Evolutionary conservation across 2,797 vertebrate species (phyloP).

Genomic region (Scolopax bukidnonensis): DNA sequence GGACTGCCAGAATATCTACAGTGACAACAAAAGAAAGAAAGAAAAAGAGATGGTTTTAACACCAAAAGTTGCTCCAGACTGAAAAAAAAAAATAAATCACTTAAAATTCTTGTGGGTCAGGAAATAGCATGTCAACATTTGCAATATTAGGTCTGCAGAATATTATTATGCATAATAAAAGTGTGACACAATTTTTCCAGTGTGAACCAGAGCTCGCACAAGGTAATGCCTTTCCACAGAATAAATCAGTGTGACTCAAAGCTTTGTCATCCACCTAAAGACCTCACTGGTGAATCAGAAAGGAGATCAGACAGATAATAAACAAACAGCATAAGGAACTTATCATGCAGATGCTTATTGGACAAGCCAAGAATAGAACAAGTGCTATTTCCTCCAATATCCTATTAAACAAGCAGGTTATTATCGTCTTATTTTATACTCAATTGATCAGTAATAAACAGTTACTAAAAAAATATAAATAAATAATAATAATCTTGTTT

Average conservation of each 20-base stretch:
- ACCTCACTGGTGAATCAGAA: conserved; percentile 41
- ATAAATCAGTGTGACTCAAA: conserved; percentile 49
- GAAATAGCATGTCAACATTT: background rate
- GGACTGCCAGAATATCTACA: conserved; percentile 91
- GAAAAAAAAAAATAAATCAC: background rate
- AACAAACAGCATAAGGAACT: conserved; percentile 44
- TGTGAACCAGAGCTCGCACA: conserved; percentile 29
- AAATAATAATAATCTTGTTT: background rate
- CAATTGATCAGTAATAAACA: conserved; percentile 38
- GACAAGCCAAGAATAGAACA: conserved; percentile 66
- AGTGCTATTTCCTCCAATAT: conserved; percentile 56
- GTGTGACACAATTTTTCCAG: background rate
- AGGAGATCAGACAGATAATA: conserved; percentile 50
- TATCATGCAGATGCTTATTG: conserved; percentile 43
- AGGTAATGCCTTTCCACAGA: conserved; percentile 54
- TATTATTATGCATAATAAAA: background rate
- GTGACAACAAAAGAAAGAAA: background rate
- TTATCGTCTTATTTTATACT: conserved; percentile 17
- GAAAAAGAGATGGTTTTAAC: background rate
- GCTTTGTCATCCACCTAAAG: conserved; percentile 48
- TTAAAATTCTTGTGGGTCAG: background rate
- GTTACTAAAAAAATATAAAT: background rate
- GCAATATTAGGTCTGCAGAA: background rate
- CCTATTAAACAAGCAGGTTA: conserved; percentile 49
- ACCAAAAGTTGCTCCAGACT: background rate